A percentile compares a stretch with the other conserved stretches of the same genome.
These are phyloP conservation scores for Yasuhikotakia modesta DNA, from an alignment of 2,797 vertebrate genomes.

Conservation along the genomic window DNA sequence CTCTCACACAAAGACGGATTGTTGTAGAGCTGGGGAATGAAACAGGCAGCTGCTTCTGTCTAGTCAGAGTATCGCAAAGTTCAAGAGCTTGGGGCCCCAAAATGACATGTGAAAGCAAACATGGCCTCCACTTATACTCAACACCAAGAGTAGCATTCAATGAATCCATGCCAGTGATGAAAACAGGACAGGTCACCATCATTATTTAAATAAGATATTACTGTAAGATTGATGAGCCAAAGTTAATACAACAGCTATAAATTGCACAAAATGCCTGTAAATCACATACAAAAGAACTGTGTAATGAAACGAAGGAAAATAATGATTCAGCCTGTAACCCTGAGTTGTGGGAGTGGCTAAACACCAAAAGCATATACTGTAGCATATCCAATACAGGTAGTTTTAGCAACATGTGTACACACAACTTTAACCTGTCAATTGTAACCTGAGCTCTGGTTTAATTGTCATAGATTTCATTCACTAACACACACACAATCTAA, in stretches of 20 bases:
- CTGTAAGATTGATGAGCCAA: neutral
- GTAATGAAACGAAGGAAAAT: too few relatives aligned
- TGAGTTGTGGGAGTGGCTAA: too few relatives aligned
- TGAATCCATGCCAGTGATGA: neutral
- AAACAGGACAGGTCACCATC: neutral
- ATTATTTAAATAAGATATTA: neutral
- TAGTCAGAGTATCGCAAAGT: constrained; percentile 9
- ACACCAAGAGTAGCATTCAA: neutral
- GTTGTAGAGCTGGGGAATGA: neutral
- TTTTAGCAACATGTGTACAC: too few relatives aligned
- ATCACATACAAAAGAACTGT: too few relatives aligned
- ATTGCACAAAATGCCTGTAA: neutral
- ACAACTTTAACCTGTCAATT: too few relatives aligned
- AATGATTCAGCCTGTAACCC: too few relatives aligned
- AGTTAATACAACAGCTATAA: neutral
- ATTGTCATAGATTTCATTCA: too few relatives aligned
- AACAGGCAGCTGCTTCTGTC: constrained; percentile 13
- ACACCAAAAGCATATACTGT: too few relatives aligned
- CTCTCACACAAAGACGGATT: constrained; percentile 24
- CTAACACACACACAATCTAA: too few relatives aligned
- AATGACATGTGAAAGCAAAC: constrained; percentile 17
- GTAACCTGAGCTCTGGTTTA: too few relatives aligned
- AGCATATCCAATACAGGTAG: too few relatives aligned
- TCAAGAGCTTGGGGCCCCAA: constrained; percentile 1
- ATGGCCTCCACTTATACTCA: constrained; percentile 1